Evolutionary conservation across 2,888 invertebrate species (phyloP).

Genomic region (Saturnia pavonia): DNA sequence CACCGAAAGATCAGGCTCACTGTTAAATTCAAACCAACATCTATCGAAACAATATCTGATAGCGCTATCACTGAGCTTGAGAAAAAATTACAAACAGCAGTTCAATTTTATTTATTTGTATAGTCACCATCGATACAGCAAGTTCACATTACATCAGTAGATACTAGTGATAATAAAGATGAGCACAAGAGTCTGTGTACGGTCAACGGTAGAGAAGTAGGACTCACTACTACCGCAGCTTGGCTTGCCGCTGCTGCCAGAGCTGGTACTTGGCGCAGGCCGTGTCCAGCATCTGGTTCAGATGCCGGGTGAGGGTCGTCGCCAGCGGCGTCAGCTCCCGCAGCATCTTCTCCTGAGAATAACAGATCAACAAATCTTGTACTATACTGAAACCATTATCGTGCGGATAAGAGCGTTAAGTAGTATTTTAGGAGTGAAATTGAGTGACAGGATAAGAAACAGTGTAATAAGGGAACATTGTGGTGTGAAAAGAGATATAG

Average conservation of each 20-base stretch:
- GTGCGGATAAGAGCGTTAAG: too few relatives aligned
- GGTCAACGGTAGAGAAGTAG: background rate
- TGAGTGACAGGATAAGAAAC: too few relatives aligned
- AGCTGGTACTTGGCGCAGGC: conserved; percentile 92
- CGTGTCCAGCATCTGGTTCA: conserved; percentile 92
- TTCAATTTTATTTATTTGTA: too few relatives aligned
- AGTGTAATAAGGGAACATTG: too few relatives aligned
- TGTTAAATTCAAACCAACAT: too few relatives aligned
- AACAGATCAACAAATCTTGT: background rate
- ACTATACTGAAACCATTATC: too few relatives aligned
- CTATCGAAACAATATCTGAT: too few relatives aligned
- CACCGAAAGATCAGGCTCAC: too few relatives aligned
- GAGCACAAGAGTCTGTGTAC: background rate
- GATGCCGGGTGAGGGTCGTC: conserved; percentile 90
- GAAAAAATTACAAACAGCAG: too few relatives aligned
- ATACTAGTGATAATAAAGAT: background rate
- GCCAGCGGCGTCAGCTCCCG: conserved; percentile 91
- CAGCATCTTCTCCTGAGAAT: conserved; percentile 87
- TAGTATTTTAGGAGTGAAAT: too few relatives aligned
- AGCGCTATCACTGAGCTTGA: too few relatives aligned
- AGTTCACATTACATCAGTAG: background rate
- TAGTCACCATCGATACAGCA: background rate
- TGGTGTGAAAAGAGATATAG: too few relatives aligned
- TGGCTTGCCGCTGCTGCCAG: conserved; percentile 89
- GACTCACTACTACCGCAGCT: conserved; percentile 74